Base-by-base conservation (phyloP, 2,797 vertebrate genomes). In the Meda fulgida region DNA sequence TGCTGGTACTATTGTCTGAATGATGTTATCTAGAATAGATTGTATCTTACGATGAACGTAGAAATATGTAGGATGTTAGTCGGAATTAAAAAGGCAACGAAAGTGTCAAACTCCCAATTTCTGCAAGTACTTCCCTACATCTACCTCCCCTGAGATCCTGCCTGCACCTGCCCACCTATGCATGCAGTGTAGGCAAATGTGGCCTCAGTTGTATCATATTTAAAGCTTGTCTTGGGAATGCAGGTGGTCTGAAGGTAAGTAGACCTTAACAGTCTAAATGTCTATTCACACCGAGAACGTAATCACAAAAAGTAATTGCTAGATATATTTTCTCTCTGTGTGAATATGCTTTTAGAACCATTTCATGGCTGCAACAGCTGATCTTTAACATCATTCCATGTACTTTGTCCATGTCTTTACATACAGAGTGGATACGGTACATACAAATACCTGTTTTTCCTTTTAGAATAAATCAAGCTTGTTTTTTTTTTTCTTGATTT, bases 81-180 rank as follows among this genome's bases (percentile, higher is more conserved):
- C 16, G 1, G n/a, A 26, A 55, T 81, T 67, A n/a, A 8, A 16
- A 69, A 29, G 36, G 13, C n/a, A 38, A 19, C n/a, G 23, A 38
- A 81, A 72, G 18, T 55, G 3, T 46, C 43, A 40, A 40, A 40
- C n/a, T 18, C 34, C 18, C 51, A 48, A 48, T 73, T 73, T 21
- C 7, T 48, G 55, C 55, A 51, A 83, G 29, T 36, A 66, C 29
- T 31, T 51, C 5, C 67, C n/a, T 70, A 31, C 9, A 3, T 26
- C 77, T 48, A 7, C 40, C 23, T 72, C 16, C 38, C 31, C 16
- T 76, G 71, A 53, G 16, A 46, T 29, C 13, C n/a, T 72, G 53
- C 21, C 31, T 70, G 51, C 82, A 55, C 81, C 29, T 82, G 84
- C 80, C 13, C 75, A n/a, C 55, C 8, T 82, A 70, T 80, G 71